phyloP scores from a whole-genome alignment of 1,140 invertebrate genomes.

The Drosophila hydei region DNA sequence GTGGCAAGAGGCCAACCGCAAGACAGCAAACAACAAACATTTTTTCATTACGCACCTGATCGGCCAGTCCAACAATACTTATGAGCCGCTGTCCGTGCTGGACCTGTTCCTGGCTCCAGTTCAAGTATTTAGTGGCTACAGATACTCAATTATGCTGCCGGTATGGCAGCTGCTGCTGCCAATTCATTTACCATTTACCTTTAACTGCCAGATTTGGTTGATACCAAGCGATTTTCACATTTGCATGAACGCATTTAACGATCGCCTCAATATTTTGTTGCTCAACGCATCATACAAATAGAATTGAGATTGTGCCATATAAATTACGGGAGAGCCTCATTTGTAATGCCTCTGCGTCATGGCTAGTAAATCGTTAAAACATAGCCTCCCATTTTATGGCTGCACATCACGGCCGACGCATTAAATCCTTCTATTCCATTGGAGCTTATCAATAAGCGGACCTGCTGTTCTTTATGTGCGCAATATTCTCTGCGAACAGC shows the following conservation, averaged over 20 bases:
- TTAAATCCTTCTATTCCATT: conserved; percentile 2
- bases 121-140: conserved; percentile 33
- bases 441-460: conserved; percentile 3
- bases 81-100: conserved; percentile 3
- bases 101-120: conserved; percentile 30
- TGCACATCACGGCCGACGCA: conserved; percentile 5
- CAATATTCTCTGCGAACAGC: background rate
- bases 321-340: conserved; percentile 36
- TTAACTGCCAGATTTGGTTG: conserved; percentile 23
- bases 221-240: conserved; percentile 26
- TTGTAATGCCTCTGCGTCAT: conserved; percentile 28
- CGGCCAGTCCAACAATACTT: conserved; percentile 19
- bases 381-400: conserved; percentile 16
- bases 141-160: conserved; percentile 43
- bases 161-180: background rate
- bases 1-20: conserved; percentile 55
- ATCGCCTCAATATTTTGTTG: conserved; percentile 21
- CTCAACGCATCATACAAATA: conserved; percentile 25
- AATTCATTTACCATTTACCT: conserved; percentile 26
- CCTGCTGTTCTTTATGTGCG: background rate
- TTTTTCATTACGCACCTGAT: conserved; percentile 44
- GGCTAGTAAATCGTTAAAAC: conserved; percentile 26
- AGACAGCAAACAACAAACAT: conserved; percentile 37
- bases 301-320: conserved; percentile 41
- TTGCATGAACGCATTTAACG: conserved; percentile 50